Conservation (phyloP, 2,113 vertebrate species). For the Oreochromis aureus region DNA sequence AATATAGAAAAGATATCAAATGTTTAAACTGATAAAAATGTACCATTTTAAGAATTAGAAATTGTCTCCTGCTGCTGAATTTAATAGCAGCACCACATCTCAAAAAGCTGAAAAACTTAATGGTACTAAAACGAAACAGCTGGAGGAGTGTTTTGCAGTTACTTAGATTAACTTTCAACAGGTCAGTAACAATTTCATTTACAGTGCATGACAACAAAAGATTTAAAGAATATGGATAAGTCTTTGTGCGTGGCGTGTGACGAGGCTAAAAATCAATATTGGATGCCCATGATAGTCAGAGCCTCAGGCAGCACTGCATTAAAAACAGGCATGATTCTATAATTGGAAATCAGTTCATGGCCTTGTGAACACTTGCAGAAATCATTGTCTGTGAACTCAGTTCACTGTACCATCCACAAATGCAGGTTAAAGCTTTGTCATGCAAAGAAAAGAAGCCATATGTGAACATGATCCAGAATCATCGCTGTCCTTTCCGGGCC, state of each 20-base stretch:
- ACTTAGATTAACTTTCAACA: background rate
- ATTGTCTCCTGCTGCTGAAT: background rate
- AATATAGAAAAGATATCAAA: background rate
- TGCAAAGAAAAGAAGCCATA: background rate
- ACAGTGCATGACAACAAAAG: background rate
- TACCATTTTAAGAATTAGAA: background rate
- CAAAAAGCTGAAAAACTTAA: background rate
- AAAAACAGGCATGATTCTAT: background rate
- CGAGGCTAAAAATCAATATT: fast-evolving
- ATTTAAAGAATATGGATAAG: background rate
- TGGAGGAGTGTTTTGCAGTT: background rate
- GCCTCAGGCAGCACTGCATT: fast-evolving
- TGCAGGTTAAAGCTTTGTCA: background rate
- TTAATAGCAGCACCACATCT: background rate
- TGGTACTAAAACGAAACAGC: background rate
- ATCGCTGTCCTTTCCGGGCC: background rate
- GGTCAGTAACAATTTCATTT: background rate
- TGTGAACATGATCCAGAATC: background rate
- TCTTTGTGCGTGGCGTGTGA: background rate
- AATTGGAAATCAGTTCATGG: background rate
- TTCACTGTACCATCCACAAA: background rate
- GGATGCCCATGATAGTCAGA: fast-evolving
- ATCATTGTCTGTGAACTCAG: fast-evolving
- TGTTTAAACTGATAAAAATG: background rate
- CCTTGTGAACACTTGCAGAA: background rate